phyloP scores from a whole-genome alignment of 1,140 invertebrate genomes.

The Antheraea pernyi region DNA sequence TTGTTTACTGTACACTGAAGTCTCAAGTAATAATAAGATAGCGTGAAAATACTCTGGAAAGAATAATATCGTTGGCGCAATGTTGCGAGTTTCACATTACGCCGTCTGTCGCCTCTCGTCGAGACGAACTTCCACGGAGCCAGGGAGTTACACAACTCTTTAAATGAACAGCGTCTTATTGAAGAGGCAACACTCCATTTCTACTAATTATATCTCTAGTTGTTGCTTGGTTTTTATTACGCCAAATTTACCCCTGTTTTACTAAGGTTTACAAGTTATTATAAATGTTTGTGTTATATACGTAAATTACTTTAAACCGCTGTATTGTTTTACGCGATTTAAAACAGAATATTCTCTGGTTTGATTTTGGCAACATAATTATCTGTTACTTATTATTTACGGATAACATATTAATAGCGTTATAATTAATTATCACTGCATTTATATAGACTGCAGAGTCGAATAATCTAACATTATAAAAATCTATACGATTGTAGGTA shows the following conservation, averaged over 20 bases:
- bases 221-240: neutral
- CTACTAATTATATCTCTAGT: conserved; percentile 9
- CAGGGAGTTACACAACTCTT: conserved; percentile 36
- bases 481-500: no score
- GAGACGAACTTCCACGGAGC: conserved; percentile 32
- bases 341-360: no score
- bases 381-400: no score
- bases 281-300: no score
- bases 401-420: no score
- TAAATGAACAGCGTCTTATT: conserved; percentile 42
- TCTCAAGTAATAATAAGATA: conserved; percentile 9
- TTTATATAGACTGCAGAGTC: no score
- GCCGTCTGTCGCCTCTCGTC: conserved; percentile 17
- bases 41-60: conserved; percentile 21
- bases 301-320: no score
- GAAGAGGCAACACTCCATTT: conserved; percentile 25
- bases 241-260: neutral
- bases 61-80: conserved; percentile 24
- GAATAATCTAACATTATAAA: no score
- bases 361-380: no score
- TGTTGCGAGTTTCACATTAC: conserved; percentile 28
- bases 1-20: neutral
- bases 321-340: no score
- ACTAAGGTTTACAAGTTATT: neutral
- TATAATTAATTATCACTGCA: no score